phyloP scores from a whole-genome alignment of 1,140 invertebrate genomes.

The Dendrolimus kikuchii region DNA sequence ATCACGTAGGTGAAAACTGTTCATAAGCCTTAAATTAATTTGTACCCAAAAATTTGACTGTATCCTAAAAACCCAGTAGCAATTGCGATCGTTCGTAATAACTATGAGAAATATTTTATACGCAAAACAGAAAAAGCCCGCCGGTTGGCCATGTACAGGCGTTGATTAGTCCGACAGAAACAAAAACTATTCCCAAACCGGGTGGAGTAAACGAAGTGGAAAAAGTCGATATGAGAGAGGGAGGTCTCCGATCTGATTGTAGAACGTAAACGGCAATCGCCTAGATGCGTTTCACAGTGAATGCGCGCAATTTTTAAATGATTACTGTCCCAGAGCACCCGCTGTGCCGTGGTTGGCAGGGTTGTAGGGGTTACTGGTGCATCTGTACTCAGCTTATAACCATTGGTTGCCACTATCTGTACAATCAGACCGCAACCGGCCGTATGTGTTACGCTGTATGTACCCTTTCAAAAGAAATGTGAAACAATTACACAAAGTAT shows the following conservation, averaged over 20 bases:
- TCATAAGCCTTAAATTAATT: no score
- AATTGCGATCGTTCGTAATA: no score
- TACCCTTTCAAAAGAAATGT: constrained; percentile 35
- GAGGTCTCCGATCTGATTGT: constrained; percentile 48
- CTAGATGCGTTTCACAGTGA: constrained; percentile 55
- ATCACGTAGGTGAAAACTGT: no score
- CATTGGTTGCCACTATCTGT: constrained; percentile 51
- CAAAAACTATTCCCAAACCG: constrained; percentile 68
- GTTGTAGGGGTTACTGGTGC: neutral
- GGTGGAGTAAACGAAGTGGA: constrained; percentile 64
- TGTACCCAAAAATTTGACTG: no score
- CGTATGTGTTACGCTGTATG: constrained; percentile 33
- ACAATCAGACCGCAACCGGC: constrained; percentile 40
- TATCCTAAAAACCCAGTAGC: no score
- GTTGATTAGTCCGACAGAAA: constrained; percentile 66
- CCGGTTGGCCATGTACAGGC: constrained; percentile 48
- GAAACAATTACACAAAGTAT: constrained; percentile 62
- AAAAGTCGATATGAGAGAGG: constrained; percentile 64
- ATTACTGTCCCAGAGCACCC: constrained; percentile 33
- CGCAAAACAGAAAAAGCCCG: constrained; percentile 54
- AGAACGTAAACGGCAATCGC: constrained; percentile 58
- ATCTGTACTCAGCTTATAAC: constrained; percentile 33
- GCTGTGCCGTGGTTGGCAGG: neutral
- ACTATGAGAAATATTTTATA: constrained; percentile 43
- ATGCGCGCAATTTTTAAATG: constrained; percentile 56